phyloP scores from a whole-genome alignment of 2,888 invertebrate genomes.

The Cataglyphis altisquamis region DNA sequence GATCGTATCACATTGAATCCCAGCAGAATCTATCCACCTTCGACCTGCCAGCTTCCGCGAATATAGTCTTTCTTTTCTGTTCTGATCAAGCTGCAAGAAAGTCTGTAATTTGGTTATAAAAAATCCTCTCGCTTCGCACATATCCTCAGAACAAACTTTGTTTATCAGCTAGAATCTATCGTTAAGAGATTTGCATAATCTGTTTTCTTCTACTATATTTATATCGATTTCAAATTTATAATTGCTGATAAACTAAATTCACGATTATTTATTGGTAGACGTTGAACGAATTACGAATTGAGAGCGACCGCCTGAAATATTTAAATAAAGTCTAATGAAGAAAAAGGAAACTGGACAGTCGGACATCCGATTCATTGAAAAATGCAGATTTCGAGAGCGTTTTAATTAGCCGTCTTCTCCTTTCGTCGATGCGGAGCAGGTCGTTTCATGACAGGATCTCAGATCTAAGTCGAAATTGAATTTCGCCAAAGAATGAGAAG shows the following conservation, averaged over 20 bases:
- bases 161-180: background rate
- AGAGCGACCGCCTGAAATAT: conserved; percentile 10
- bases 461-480: conserved; percentile 75
- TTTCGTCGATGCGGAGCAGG: conserved; percentile 61
- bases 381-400: conserved; percentile 72
- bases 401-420: conserved; percentile 72
- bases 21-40: conserved; percentile 76
- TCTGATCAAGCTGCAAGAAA: conserved; percentile 38
- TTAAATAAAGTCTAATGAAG: conserved; percentile 16
- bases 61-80: conserved; percentile 36
- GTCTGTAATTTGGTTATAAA: conserved; percentile 46
- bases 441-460: conserved; percentile 66
- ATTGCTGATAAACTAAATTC: background rate
- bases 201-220: background rate
- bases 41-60: conserved; percentile 72
- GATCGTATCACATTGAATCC: conserved; percentile 79
- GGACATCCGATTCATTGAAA: conserved; percentile 58
- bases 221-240: background rate
- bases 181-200: background rate
- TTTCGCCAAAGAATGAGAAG: conserved; percentile 75
- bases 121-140: conserved; percentile 10
- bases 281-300: background rate
- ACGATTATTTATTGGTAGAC: background rate
- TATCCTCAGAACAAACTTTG: conserved; percentile 18
- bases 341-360: conserved; percentile 44